Evolutionary conservation across 92 coral and sea anemone genomes (phyloP).

Genomic region (Diadumene lineata): DNA sequence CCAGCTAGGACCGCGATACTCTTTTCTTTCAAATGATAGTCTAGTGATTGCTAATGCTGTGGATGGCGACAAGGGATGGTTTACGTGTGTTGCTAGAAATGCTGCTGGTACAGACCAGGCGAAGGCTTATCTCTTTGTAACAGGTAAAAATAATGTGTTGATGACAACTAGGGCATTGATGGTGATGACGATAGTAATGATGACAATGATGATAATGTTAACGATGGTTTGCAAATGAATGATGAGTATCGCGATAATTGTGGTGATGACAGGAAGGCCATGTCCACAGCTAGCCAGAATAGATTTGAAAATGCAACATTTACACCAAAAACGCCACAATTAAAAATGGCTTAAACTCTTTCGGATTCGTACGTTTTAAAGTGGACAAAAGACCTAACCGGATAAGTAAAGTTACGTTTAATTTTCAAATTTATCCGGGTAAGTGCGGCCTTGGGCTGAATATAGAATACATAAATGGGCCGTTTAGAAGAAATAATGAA

Average conservation of each 20-base stretch:
- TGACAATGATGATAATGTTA: neutral
- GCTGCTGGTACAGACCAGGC: conserved; percentile 52
- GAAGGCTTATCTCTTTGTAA: conserved; percentile 48
- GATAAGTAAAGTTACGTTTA: no score
- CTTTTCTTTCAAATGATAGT: conserved; percentile 54
- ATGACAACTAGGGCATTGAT: neutral
- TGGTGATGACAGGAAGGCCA: neutral
- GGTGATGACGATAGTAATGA: neutral
- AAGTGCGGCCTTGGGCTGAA: no score
- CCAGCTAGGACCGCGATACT: conserved; percentile 13
- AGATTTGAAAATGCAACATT: no score
- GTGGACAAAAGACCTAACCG: no score
- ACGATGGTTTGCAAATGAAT: neutral
- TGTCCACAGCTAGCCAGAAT: no score
- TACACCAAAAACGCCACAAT: no score
- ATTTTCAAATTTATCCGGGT: no score
- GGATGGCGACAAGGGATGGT: conserved; percentile 56
- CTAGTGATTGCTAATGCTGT: conserved; percentile 45
- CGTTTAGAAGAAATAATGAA: no score
- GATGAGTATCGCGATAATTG: neutral
- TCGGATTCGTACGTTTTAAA: no score
- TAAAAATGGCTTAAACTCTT: no score
- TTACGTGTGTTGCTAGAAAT: conserved; percentile 61
- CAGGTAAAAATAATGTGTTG: conserved; percentile 40
- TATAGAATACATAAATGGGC: no score